Percentiles rank a stretch among this genome's conserved stretches.
Evolutionary conservation across 2,113 vertebrate genomes (phyloP).

Genomic region (Geothlypis trichas): DNA sequence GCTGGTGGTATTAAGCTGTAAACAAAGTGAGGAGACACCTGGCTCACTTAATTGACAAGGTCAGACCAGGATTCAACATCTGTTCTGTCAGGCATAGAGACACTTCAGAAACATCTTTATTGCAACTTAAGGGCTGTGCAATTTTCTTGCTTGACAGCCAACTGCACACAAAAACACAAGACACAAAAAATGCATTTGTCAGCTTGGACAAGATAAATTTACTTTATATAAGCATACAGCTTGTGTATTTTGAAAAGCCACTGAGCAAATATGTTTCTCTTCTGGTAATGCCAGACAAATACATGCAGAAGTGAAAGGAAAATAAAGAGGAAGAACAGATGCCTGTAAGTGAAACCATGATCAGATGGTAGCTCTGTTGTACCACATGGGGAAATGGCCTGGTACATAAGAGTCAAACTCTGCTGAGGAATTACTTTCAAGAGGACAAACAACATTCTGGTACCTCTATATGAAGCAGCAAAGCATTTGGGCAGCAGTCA

Average conservation of each 20-base stretch:
- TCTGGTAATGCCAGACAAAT: neutral
- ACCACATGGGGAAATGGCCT: neutral
- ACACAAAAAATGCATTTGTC: neutral
- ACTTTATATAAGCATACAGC: neutral
- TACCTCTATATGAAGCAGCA: neutral
- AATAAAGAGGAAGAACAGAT: neutral
- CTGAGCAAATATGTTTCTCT: neutral
- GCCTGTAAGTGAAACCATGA: neutral
- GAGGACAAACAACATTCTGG: neutral
- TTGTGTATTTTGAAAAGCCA: neutral
- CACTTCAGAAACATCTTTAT: neutral
- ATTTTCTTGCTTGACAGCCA: neutral
- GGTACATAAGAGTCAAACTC: neutral
- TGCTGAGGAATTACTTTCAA: neutral
- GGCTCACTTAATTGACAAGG: neutral
- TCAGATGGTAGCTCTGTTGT: neutral
- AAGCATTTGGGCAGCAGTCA: neutral
- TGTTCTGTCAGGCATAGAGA: neutral
- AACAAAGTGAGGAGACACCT: neutral
- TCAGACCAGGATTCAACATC: neutral
- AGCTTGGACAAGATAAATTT: slow-evolving; percentile 4
- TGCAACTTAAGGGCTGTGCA: neutral
- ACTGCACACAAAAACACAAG: neutral
- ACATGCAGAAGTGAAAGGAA: neutral
- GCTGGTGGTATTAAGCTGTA: neutral